Evolutionary conservation across 1,140 invertebrate genomes (phyloP).

Genomic region (Drosophila varians): DNA sequence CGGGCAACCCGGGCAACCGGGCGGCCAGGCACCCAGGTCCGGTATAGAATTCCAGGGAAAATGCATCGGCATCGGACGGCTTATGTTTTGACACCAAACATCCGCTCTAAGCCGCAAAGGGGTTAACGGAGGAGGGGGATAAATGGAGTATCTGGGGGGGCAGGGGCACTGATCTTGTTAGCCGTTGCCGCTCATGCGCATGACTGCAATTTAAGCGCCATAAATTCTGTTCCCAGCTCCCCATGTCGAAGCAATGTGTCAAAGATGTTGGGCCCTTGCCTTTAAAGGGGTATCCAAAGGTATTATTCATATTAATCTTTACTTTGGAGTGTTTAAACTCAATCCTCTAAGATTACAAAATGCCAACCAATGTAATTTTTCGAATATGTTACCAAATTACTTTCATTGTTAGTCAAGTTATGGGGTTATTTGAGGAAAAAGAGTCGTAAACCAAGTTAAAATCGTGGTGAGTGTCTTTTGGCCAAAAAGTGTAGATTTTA

Average conservation of each 20-base stretch:
- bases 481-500: too few relatives aligned
- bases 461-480: too few relatives aligned
- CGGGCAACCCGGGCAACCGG: not conserved
- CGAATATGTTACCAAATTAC: too few relatives aligned
- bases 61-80: conserved; percentile 34
- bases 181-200: conserved; percentile 72
- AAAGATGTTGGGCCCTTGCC: conserved; percentile 47
- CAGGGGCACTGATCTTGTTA: conserved; percentile 60
- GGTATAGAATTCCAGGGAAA: conserved; percentile 66
- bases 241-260: conserved; percentile 61
- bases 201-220: conserved; percentile 80
- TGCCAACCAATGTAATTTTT: too few relatives aligned
- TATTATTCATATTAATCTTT: not conserved
- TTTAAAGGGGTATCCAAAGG: conserved; percentile 11
- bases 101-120: conserved; percentile 70
- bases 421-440: too few relatives aligned
- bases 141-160: not conserved
- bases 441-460: not conserved
- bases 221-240: conserved; percentile 63
- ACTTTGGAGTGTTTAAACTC: too few relatives aligned
- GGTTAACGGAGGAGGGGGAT: not conserved
- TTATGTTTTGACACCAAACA: conserved; percentile 77
- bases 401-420: too few relatives aligned
- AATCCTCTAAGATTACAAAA: too few relatives aligned
- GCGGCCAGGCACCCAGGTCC: conserved; percentile 14